Conservation (phyloP, 2,797 vertebrate species). For the Pempheris klunzingeri region DNA sequence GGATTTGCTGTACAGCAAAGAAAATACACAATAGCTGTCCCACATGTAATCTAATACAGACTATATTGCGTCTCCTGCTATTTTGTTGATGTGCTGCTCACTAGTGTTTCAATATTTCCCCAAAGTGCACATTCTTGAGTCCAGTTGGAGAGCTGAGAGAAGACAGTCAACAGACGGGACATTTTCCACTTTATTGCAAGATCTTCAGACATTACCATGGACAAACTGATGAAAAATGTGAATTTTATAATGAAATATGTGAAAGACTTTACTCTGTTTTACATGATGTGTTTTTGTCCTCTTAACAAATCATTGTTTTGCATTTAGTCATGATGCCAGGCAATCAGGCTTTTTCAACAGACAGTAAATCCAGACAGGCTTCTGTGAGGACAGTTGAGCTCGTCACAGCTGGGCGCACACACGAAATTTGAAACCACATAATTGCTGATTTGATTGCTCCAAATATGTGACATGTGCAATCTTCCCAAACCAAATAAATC, state of each 20-base stretch:
- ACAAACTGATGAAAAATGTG: slow-evolving; percentile 10
- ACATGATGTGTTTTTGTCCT: slow-evolving; percentile 18
- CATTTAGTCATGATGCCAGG: slow-evolving; percentile 45
- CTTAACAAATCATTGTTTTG: slow-evolving; percentile 38
- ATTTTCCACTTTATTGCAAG: slow-evolving; percentile 24
- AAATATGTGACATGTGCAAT: slow-evolving; percentile 70
- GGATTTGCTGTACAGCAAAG: slow-evolving; percentile 13
- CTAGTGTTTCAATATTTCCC: slow-evolving; percentile 13
- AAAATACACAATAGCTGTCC: slow-evolving; percentile 43
- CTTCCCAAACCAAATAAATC: slow-evolving; percentile 74
- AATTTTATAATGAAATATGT: slow-evolving; percentile 6
- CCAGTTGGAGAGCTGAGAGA: slow-evolving; percentile 7
- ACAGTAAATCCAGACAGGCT: slow-evolving; percentile 58
- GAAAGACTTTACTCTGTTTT: slow-evolving; percentile 9
- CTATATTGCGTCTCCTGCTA: slow-evolving; percentile 44
- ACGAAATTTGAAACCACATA: slow-evolving; percentile 76
- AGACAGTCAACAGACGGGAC: not conserved
- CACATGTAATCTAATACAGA: slow-evolving; percentile 47
- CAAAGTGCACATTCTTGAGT: slow-evolving; percentile 35
- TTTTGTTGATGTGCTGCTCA: slow-evolving; percentile 34
- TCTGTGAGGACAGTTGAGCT: slow-evolving; percentile 57
- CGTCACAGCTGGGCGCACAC: slow-evolving; percentile 73
- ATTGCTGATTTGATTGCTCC: slow-evolving; percentile 77
- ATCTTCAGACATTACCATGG: slow-evolving; percentile 16
- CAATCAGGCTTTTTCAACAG: slow-evolving; percentile 50